Base-by-base conservation (phyloP, 1,140 invertebrate genomes). In the Zophobas atratus region DNA sequence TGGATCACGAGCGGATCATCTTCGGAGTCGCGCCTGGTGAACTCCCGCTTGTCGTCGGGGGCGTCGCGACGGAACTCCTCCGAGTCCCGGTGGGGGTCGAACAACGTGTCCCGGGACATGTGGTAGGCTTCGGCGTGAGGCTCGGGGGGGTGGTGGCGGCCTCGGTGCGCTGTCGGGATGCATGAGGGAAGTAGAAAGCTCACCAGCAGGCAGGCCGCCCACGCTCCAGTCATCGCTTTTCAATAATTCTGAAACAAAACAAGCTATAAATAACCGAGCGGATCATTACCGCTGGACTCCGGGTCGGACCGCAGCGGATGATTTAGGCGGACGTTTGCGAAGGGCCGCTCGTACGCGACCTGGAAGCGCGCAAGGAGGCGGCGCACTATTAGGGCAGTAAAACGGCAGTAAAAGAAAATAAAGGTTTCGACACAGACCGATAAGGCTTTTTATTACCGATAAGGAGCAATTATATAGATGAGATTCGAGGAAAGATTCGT, bases 1-100 rank as follows among this genome's bases (percentile, higher is more conserved):
- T 92, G 88, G 2, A 97, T 89, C 1, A 97, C 86, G 2, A 96
- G 88, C 3, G 92, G 89, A 85, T 95, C 94, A 43, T 87, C 88
- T 70, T 81, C 60, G 20, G 84, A 83, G 51, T 86, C 82, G 38
- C 84, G 75, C 55, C 84, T 77, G 5, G 84, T 80, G 55, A 86
- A 86, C 48, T 86, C 86, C 6, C 84, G 79, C 53, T 84, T 82
- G 41, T 86, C 85, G 55, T 86, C 85, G 1, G 85, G 84, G 49
- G 84, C 84, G 73, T 86, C 85, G 32, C 86, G 80, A 55, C 86
- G 76, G 48, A 87, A 86, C 79, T 87, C 86, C 70, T 87, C 86
- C 4, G 85, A 86, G 79, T 86, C 86, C n/a, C 85, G 81, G 73
- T 86, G 86, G 8, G 85, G 85, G 77, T 86, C 86, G 79, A 87